Base-by-base conservation (phyloP, 2,113 vertebrate genomes). In the Leucosticte australis region DNA sequence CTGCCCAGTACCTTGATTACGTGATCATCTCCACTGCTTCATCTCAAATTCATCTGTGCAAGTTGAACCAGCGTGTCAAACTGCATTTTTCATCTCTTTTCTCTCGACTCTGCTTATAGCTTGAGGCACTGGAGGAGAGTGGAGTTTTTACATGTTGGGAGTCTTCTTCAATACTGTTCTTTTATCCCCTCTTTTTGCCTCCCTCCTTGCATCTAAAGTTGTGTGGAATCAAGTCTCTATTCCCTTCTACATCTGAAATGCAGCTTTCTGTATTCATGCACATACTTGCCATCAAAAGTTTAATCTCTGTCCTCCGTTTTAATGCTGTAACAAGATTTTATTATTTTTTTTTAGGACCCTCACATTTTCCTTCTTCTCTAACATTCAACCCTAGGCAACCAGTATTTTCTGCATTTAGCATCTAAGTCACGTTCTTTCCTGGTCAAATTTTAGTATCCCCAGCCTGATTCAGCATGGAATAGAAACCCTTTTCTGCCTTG, bases 81-180 rank as follows among this genome's bases (percentile, higher is more conserved):
- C 83, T 87, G 68, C 90, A 78, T 93, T 95, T 97, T 93, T 94
- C 83, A 90, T 94, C 86, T 94, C 85, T 79, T 67, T 94, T 64
- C 80, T 84, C 69, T 93, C 7, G 5, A 21, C 50, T 78, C 59
- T 92, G 49, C 76, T 62, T 68, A 37, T 94, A 92, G 88, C 95
- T 96, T 28, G 76, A 92, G 94, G 93, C 92, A 56, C 31, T 89
- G 56, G 47, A 70, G 35, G 49, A 86, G 71, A 88, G 79, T 64
- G 71, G 79, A 92, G 73, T 93, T 96, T 63, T 94, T 92, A 91
- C 91, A 85, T 27, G 81, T 77, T 86, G 75, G 33, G 49, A 89
- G 62, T 57, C 65, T 74, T 94, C 77, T 94, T 83, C 83, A 41
- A 16, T 83, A 50, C 33, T 23, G 8, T 49, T 90, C 86, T 92